Base-by-base conservation (phyloP, 2,113 vertebrate genomes). In the Sardina pilchardus region DNA sequence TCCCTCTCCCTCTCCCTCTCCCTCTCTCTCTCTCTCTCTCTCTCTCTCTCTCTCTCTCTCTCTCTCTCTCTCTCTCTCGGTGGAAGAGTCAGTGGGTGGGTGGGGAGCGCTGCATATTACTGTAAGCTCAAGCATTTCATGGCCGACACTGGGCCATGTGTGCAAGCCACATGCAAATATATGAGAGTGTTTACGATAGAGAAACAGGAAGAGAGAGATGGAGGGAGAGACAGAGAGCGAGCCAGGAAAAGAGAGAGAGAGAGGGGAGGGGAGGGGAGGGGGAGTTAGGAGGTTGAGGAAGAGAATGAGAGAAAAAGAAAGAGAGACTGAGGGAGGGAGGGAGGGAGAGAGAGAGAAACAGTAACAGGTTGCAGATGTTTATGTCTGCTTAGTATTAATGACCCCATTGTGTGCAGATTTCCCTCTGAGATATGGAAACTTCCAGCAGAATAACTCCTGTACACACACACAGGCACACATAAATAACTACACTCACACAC, bases 311-410 rank as follows among this genome's bases (percentile, higher is more conserved):
- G 30, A 34, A 36, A 78, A 9, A 36, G 71, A 78, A 14, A 78
- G 71, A 44, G 42, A 8, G 24, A 34, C 6, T 1, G 82, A 36
- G 42, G 2, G n/a, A 45, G 44, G 24, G 43, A 26, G 63, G 26
- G 26, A 67, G 21, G 19, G 44, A 43, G 39, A 21, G 45, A 4
- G 43, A 45, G 16, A 8, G 81, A n/a, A 53, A 56, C 16, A 6
- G 24, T 89, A 92, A 92, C 87, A 86, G 88, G 87, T 89, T 85
- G 88, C 92, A 94, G 91, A 93, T 94, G 92, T 92, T 87, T 91
- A 47, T 86, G 89, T 83, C 63, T 85, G 89, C 88, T 34, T 21
- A 85, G 87, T 82, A 85, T 87, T 87, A 82, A 80, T 30, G 48
- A 21, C 59, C 83, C 50, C 53, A 26, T 85, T 84, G 85, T 88